phyloP scores from a whole-genome alignment of 2,797 vertebrate species.

The Leptoclinus maculatus region DNA sequence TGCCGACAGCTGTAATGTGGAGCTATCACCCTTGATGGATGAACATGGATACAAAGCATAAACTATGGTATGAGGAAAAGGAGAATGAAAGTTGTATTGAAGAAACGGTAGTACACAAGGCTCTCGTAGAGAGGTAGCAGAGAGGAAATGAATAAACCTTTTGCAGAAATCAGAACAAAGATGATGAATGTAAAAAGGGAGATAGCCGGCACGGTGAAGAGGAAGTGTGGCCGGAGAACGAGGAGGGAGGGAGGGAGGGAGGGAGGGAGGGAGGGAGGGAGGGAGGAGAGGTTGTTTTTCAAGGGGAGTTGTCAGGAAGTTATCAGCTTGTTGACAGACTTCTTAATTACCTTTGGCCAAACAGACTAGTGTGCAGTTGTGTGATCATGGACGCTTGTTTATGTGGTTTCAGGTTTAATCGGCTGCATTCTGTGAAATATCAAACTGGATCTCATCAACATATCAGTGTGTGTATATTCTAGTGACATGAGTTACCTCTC shows the following conservation, averaged over 20 bases:
- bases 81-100: neutral
- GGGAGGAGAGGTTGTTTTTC: conserved; percentile 44
- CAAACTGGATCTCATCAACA: neutral
- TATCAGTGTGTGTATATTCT: neutral
- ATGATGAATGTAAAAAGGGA: conserved; percentile 19
- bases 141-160: conserved; percentile 24
- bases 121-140: conserved; percentile 5
- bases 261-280: neutral
- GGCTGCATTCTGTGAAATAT: neutral
- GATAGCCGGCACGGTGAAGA: conserved; percentile 10
- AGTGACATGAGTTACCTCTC: neutral
- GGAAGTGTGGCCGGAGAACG: neutral
- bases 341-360: conserved; percentile 76
- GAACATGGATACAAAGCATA: neutral
- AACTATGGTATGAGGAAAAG: neutral
- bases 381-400: conserved; percentile 16
- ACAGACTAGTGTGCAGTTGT: conserved; percentile 30
- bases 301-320: conserved; percentile 82
- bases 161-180: conserved; percentile 29
- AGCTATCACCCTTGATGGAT: conserved; percentile 23
- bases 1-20: conserved; percentile 13
- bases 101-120: neutral
- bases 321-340: conserved; percentile 68
- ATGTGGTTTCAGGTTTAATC: neutral
- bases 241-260: conserved; percentile 4